Conservation (phyloP, 1,140 invertebrate species). For the Drosophila athabasca region DNA sequence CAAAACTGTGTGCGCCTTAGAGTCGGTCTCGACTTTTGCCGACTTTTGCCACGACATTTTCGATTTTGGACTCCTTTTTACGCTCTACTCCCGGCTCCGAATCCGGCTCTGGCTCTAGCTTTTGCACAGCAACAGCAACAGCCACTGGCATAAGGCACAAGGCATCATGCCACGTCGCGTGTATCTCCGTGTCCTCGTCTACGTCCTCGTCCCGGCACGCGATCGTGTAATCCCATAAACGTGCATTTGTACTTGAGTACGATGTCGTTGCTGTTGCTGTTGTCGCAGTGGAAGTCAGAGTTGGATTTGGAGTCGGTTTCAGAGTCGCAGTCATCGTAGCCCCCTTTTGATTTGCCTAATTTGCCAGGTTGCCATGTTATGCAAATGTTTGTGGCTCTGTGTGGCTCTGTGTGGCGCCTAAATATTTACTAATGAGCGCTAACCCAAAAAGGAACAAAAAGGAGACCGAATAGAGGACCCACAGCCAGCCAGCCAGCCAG, state of each 20-base stretch:
- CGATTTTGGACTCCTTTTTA: constrained; percentile 56
- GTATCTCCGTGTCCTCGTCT: constrained; percentile 61
- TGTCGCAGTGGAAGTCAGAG: constrained; percentile 16
- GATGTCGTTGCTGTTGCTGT: constrained; percentile 8
- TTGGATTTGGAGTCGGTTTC: constrained; percentile 6
- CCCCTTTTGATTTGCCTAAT: constrained; percentile 70
- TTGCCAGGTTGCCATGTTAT: constrained; percentile 70
- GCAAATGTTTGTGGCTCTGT: constrained; percentile 53
- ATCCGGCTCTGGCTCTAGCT: too few species aligned
- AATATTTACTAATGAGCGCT: constrained; percentile 77
- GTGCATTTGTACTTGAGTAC: constrained; percentile 57
- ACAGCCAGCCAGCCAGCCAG: neutral
- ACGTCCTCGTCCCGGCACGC: constrained; percentile 54
- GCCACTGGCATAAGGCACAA: constrained; percentile 1
- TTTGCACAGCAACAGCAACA: too few species aligned
- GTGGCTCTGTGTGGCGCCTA: constrained; percentile 25
- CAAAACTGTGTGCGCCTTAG: constrained; percentile 46
- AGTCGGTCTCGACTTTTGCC: constrained; percentile 47
- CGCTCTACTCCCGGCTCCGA: constrained; percentile 16
- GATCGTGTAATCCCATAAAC: constrained; percentile 68
- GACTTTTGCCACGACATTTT: constrained; percentile 75
- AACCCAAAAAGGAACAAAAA: constrained; percentile 57
- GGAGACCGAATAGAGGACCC: neutral
- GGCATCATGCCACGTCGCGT: constrained; percentile 57
- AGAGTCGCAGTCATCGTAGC: constrained; percentile 1